These are phyloP conservation scores for Enteromius viviparus DNA, from an alignment of 2,797 vertebrate genomes.

Conservation along the genomic window DNA sequence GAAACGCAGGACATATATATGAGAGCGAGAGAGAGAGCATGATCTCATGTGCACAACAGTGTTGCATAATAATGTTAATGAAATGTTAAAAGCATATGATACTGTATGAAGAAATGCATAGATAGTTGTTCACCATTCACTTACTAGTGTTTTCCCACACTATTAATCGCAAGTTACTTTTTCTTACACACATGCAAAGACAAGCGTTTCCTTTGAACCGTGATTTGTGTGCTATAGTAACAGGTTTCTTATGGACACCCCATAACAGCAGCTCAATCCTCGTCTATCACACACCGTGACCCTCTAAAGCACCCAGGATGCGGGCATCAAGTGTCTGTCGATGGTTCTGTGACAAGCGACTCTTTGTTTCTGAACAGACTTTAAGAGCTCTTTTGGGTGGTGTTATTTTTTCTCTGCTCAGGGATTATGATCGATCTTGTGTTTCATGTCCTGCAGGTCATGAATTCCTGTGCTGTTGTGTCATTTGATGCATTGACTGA, in stretches of 20 bases:
- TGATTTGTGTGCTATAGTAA: conserved; percentile 54
- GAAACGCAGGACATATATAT: neutral
- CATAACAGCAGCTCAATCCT: conserved; percentile 24
- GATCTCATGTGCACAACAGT: neutral
- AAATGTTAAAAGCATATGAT: neutral
- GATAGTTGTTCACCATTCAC: neutral
- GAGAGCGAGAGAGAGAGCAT: too few relatives aligned
- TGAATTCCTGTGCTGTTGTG: conserved; percentile 51
- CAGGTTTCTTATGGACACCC: conserved; percentile 39
- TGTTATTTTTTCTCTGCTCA: conserved; percentile 33
- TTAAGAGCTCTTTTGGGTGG: conserved; percentile 9
- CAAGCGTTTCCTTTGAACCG: conserved; percentile 49
- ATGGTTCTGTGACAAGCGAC: conserved; percentile 50
- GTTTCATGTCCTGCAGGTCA: conserved; percentile 44
- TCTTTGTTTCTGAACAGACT: conserved; percentile 46
- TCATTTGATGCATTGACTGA: conserved; percentile 44
- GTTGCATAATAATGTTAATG: neutral
- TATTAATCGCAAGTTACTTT: conserved; percentile 18
- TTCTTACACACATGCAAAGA: conserved; percentile 26
- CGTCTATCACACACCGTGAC: conserved; percentile 32
- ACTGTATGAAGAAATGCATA: neutral
- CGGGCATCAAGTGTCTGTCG: conserved; percentile 17
- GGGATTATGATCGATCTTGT: conserved; percentile 35
- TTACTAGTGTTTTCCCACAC: conserved; percentile 37
- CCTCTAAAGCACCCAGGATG: conserved; percentile 20